Percentiles rank a stretch among this genome's conserved stretches.
Evolutionary conservation across 2,888 invertebrate species (phyloP).

Genomic region (Neoaliturus tenellus): DNA sequence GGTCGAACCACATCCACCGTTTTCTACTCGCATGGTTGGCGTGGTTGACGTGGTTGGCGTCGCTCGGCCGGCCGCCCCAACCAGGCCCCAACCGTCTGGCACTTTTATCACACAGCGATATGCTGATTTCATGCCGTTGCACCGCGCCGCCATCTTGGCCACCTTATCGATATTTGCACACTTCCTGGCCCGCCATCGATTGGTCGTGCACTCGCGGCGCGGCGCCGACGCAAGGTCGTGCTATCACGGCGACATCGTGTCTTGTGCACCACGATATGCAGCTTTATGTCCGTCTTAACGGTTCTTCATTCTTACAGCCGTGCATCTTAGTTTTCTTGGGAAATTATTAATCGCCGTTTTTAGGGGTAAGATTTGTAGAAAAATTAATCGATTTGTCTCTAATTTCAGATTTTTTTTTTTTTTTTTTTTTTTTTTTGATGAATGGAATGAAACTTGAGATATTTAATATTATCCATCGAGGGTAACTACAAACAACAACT

Average conservation of each 20-base stretch:
- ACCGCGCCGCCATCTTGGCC: constrained; percentile 37
- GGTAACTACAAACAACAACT: no score
- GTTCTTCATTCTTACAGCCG: background rate
- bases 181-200: constrained; percentile 5
- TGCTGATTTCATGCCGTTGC: constrained; percentile 41
- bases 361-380: no score
- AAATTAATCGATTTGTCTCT: no score
- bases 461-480: no score
- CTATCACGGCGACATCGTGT: no score
- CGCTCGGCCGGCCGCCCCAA: background rate
- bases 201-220: background rate
- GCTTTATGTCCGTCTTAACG: background rate
- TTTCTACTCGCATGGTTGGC: no score
- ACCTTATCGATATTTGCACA: constrained; percentile 38
- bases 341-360: no score
- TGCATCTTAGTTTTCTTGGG: background rate
- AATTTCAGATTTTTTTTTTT: no score
- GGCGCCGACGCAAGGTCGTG: background rate
- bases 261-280: background rate
- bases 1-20: no score
- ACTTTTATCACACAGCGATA: constrained; percentile 15
- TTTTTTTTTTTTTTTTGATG: no score
- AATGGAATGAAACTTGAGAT: no score
- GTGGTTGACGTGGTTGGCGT: background rate
- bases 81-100: constrained; percentile 3